Base-by-base conservation (phyloP, 2,113 vertebrate species). In the Nycticryphes semicollaris region DNA sequence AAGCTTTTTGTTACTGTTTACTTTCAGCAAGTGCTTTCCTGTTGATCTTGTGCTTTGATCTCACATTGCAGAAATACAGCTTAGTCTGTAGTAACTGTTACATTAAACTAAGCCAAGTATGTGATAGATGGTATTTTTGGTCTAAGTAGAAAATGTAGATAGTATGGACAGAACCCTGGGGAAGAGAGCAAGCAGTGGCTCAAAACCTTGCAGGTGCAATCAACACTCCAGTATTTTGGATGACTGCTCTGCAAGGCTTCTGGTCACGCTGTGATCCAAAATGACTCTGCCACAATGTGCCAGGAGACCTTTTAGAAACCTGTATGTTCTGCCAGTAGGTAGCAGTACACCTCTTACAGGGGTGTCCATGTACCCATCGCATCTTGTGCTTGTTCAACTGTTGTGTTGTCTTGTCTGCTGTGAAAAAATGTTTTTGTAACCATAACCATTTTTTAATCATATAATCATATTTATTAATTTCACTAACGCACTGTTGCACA, bases 241-340 rank as follows among this genome's bases (percentile, higher is more conserved):
- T 28, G 16, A 31, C 45, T 69, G 25, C 45, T 72, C 2, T 33
- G 37, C 51, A 48, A 25, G 17, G 9, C 19, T 57, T 20, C 33
- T 23, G 67, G 35, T 12, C 27, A 3, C 35, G 62, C 21, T 68
- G 15, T 54, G 69, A 41, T 33, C 13, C 57, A 64, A 39, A 76
- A 22, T 33, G 31, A 10, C n/a, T 4, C 1, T 24, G 30, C 37
- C 28, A 23, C 8, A 12, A 24, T 41, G 20, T 67, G 33, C 31
- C n/a, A 21, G 45, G 23, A 64, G 57, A 33, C 14, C 35, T 51
- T 45, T n/a, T 3, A 16, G 70, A 31, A 60, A 35, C 23, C 1
- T 1, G 12, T 7, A 5, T 41, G 47, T 22, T 37, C 0, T 30
- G 74, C 25, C 39, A 22, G 0, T 1, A 17, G 43, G 7, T 47